Conservation (phyloP, 2,797 vertebrate species). For the Choloepus didactylus region DNA sequence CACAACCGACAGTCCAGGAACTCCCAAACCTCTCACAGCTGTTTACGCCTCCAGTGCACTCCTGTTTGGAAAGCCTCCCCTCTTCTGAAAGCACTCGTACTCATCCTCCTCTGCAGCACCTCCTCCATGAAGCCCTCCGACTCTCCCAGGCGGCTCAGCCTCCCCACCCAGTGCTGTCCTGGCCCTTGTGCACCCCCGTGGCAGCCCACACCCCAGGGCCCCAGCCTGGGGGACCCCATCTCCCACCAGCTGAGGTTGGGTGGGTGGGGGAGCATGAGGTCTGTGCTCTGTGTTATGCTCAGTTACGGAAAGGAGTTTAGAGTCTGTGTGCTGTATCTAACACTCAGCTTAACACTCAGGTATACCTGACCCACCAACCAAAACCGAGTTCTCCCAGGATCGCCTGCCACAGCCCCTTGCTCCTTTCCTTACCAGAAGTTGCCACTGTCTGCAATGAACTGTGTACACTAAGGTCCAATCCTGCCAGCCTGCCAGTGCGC, state of each 20-base stretch:
- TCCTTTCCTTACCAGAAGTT: not conserved
- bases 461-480: not conserved
- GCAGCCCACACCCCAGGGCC: not conserved
- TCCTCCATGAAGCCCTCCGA: not conserved
- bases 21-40: not conserved
- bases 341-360: not conserved
- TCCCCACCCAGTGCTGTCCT: not conserved
- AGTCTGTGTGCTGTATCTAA: not conserved
- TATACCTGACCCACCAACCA: not conserved
- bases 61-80: not conserved
- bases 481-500: not conserved
- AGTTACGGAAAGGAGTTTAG: not conserved
- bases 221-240: not conserved
- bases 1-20: not conserved
- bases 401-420: not conserved
- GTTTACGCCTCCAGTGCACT: not conserved
- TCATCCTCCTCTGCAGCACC: not conserved
- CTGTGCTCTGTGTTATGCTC: not conserved
- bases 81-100: not conserved
- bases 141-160: not conserved
- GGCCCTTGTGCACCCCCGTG: not conserved
- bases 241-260: not conserved
- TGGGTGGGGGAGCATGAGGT: rapidly evolving
- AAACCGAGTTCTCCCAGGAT: not conserved
- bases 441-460: not conserved